Percentiles rank a stretch among this genome's conserved stretches.
Evolutionary conservation across 1,140 invertebrate genomes (phyloP).

Genomic region (Drosophila miranda): DNA sequence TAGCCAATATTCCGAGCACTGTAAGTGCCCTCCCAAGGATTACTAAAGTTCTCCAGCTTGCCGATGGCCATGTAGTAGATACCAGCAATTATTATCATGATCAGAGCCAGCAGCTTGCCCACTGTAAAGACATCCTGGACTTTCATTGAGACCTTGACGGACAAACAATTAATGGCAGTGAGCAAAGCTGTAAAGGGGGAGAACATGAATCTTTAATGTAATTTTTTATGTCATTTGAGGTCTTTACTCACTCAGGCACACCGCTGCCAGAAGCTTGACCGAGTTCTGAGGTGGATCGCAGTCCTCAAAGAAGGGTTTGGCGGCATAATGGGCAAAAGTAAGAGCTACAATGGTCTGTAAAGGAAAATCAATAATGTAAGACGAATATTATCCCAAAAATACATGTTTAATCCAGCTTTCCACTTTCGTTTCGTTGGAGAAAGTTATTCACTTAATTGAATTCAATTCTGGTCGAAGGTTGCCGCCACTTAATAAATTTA

Average conservation of each 20-base stretch:
- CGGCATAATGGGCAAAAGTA: constrained; percentile 90
- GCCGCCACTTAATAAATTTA: constrained; percentile 35
- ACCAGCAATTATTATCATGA: constrained; percentile 92
- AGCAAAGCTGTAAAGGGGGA: constrained; percentile 87
- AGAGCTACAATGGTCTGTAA: constrained; percentile 91
- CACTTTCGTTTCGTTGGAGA: constrained; percentile 23
- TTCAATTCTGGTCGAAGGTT: constrained; percentile 53
- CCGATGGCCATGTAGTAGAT: constrained; percentile 88
- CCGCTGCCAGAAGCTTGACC: constrained; percentile 88
- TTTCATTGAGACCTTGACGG: constrained; percentile 94
- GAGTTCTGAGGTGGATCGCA: constrained; percentile 87
- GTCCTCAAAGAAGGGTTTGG: constrained; percentile 91
- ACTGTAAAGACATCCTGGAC: constrained; percentile 95
- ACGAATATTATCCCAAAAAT: background rate
- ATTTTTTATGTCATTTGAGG: background rate
- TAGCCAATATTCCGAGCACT: constrained; percentile 86
- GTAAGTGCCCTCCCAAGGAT: constrained; percentile 88
- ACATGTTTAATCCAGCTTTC: background rate
- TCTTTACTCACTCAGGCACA: constrained; percentile 88
- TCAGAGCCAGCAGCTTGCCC: constrained; percentile 92
- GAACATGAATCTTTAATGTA: constrained; percentile 29
- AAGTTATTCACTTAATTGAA: constrained; percentile 43
- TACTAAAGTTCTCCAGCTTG: constrained; percentile 87
- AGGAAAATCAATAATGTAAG: background rate
- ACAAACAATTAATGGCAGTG: constrained; percentile 94